phyloP scores from a whole-genome alignment of 2,888 invertebrate genomes.

The Chouioia cunea region DNA sequence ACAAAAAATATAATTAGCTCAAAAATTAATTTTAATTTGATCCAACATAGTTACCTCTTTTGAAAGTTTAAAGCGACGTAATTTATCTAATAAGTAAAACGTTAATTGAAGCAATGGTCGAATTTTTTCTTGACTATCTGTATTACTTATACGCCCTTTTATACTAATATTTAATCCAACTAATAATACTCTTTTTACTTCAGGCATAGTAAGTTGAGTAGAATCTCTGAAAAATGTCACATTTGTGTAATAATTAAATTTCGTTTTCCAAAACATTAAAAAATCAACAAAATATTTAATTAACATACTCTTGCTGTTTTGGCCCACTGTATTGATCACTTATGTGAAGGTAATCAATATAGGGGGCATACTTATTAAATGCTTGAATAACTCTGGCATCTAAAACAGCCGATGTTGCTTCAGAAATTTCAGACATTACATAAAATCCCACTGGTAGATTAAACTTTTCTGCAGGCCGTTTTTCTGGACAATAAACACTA shows the following conservation, averaged over 20 bases:
- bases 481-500: slow-evolving; percentile 86
- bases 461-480: slow-evolving; percentile 84
- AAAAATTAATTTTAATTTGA: neutral
- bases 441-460: slow-evolving; percentile 80
- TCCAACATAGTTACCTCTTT: slow-evolving; percentile 79
- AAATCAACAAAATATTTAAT: slow-evolving; percentile 51
- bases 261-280: slow-evolving; percentile 9
- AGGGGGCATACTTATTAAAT: slow-evolving; percentile 83
- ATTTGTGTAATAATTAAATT: slow-evolving; percentile 3
- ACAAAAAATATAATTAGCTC: neutral
- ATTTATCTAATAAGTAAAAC: slow-evolving; percentile 93
- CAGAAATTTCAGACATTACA: slow-evolving; percentile 91
- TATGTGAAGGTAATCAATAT: slow-evolving; percentile 95
- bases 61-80: slow-evolving; percentile 86
- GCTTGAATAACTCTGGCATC: slow-evolving; percentile 85
- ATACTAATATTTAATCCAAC: slow-evolving; percentile 83
- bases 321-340: slow-evolving; percentile 96
- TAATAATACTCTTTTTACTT: slow-evolving; percentile 84
- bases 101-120: slow-evolving; percentile 88
- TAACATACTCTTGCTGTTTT: slow-evolving; percentile 87
- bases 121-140: slow-evolving; percentile 80
- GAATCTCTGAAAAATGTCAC: slow-evolving; percentile 70
- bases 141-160: slow-evolving; percentile 76
- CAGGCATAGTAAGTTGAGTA: slow-evolving; percentile 79
- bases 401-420: slow-evolving; percentile 86